Percentiles rank a stretch among this genome's conserved stretches.
These are phyloP conservation scores for Magallana nippona DNA, from an alignment of 2,888 invertebrate species.

Conservation along the genomic window DNA sequence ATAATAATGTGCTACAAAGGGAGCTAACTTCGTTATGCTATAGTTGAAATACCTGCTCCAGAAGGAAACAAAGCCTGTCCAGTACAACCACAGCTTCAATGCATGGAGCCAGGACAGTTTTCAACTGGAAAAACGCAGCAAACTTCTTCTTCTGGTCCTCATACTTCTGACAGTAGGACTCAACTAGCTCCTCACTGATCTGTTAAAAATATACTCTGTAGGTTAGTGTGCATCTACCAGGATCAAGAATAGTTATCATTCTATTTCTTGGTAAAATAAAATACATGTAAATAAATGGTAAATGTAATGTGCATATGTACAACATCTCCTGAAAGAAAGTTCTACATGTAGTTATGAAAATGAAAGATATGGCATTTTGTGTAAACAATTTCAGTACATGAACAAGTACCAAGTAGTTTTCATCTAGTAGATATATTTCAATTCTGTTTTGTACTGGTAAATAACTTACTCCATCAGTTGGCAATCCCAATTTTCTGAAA, in stretches of 20 bases:
- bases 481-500: slow-evolving; percentile 84
- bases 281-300: no score
- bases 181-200: slow-evolving; percentile 61
- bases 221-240: no score
- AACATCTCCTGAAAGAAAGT: no score
- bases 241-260: no score
- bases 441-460: no score
- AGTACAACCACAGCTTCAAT: slow-evolving; percentile 90
- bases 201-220: slow-evolving; percentile 42
- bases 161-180: slow-evolving; percentile 56
- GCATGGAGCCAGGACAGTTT: slow-evolving; percentile 88
- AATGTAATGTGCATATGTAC: no score
- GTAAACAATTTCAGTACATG: no score
- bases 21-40: slow-evolving; percentile 14
- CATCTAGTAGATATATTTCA: no score
- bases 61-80: slow-evolving; percentile 89
- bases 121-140: slow-evolving; percentile 86
- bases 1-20: neutral
- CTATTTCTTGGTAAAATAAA: no score
- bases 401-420: no score
- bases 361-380: no score
- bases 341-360: no score
- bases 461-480: slow-evolving; percentile 81
- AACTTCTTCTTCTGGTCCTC: slow-evolving; percentile 58
- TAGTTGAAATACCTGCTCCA: slow-evolving; percentile 82